Evolutionary conservation across 2,888 invertebrate species (phyloP).

Genomic region (Drosophila subquinaria): DNA sequence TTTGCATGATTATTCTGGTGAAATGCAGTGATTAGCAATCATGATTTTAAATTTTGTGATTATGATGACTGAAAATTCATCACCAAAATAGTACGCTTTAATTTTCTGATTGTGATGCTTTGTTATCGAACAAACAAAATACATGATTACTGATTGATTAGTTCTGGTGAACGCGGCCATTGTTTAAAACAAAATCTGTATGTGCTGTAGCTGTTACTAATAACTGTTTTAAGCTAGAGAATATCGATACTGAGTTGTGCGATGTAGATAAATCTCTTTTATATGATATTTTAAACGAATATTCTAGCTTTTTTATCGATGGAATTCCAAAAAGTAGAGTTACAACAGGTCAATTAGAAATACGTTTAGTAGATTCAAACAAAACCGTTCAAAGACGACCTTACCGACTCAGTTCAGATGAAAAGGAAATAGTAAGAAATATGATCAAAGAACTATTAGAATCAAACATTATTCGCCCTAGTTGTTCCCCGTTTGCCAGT

Average conservation of each 20-base stretch:
- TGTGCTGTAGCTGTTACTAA: constrained; percentile 3
- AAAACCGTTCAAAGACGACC: constrained; percentile 1
- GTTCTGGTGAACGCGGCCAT: too few species aligned
- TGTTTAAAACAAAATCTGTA: constrained; percentile 14
- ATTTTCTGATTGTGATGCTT: too few species aligned
- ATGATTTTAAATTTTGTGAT: too few species aligned
- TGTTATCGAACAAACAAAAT: too few species aligned
- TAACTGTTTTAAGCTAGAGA: background rate
- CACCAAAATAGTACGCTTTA: too few species aligned
- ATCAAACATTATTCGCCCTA: background rate
- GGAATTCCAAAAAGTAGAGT: background rate
- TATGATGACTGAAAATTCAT: too few species aligned
- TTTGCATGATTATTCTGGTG: too few species aligned
- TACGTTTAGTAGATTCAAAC: too few species aligned
- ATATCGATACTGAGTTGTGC: constrained; percentile 5
- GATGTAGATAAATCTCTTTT: background rate
- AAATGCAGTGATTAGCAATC: too few species aligned
- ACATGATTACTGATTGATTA: too few species aligned
- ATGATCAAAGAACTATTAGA: background rate
- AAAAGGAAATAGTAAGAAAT: background rate
- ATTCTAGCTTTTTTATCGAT: background rate
- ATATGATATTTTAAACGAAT: constrained; percentile 1
- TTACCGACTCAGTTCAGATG: background rate
- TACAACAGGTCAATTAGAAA: too few species aligned
- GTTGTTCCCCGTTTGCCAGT: background rate